Percentiles rank a stretch among this genome's conserved stretches.
Evolutionary conservation across 2,888 invertebrate species (phyloP).

Genomic region (Lysandra coridon): DNA sequence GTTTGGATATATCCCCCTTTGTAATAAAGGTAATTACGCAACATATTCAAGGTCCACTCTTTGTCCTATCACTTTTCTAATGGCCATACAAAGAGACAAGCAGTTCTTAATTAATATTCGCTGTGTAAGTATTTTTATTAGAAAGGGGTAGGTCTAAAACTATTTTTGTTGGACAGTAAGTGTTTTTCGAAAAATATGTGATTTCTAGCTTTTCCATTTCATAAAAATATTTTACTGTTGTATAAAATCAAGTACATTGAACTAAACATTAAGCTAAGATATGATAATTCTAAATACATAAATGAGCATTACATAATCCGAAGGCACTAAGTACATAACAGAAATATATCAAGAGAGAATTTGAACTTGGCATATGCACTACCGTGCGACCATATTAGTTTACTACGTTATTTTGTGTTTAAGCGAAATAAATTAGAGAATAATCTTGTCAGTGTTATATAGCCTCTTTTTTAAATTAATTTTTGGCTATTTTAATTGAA

Average conservation of each 20-base stretch:
- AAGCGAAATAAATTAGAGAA: neutral
- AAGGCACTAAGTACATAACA: slow-evolving; percentile 41
- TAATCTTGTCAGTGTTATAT: neutral
- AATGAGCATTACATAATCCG: slow-evolving; percentile 47
- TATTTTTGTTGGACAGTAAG: neutral
- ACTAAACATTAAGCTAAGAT: slow-evolving; percentile 42
- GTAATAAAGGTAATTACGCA: neutral
- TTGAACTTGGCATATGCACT: neutral
- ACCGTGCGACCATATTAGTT: neutral
- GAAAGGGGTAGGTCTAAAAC: neutral
- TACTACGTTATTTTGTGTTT: neutral
- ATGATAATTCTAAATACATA: slow-evolving; percentile 47
- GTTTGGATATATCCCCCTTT: too few species aligned
- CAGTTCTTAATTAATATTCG: neutral
- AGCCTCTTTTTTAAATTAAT: neutral
- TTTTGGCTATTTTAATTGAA: neutral
- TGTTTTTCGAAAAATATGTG: neutral
- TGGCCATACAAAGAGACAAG: neutral
- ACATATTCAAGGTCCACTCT: neutral
- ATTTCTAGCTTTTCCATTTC: neutral
- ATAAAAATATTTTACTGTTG: neutral
- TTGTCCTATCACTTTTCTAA: neutral
- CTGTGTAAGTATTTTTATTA: neutral
- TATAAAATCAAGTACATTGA: slow-evolving; percentile 35
- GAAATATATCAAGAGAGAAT: slow-evolving; percentile 14